Evolutionary conservation across 1,140 invertebrate genomes (phyloP).

Genomic region (Drosophila burlai): DNA sequence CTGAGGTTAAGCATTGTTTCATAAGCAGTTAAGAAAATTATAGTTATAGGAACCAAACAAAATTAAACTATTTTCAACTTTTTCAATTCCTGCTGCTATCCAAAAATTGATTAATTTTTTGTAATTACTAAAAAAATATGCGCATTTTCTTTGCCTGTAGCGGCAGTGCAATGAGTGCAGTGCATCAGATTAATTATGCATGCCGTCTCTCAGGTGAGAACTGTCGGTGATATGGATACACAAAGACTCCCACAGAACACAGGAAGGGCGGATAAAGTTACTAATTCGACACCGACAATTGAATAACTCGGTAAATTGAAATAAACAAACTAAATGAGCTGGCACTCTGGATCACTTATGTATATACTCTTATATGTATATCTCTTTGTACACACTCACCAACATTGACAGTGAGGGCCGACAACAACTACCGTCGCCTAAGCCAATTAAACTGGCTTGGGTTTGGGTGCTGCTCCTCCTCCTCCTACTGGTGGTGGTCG

Average conservation of each 20-base stretch:
- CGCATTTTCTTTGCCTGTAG: not conserved
- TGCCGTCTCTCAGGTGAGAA: conserved; percentile 19
- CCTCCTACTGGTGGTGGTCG: conserved; percentile 1
- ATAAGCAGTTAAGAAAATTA: no score
- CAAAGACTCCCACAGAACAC: conserved; percentile 4
- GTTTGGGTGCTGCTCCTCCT: conserved; percentile 9
- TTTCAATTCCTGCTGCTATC: not conserved
- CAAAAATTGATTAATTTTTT: not conserved
- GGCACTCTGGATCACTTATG: conserved; percentile 13
- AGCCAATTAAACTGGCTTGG: conserved; percentile 41
- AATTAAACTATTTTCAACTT: not conserved
- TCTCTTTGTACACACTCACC: conserved; percentile 21
- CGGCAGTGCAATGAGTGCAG: conserved; percentile 29
- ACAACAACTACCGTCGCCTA: conserved; percentile 30
- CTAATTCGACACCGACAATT: conserved; percentile 38
- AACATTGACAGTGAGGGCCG: conserved; percentile 27
- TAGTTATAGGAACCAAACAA: no score
- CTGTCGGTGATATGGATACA: conserved; percentile 6
- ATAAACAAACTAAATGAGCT: conserved; percentile 46
- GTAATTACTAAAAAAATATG: no score
- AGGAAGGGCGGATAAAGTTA: conserved; percentile 28
- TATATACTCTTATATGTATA: not conserved
- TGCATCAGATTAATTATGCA: conserved; percentile 47
- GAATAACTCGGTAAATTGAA: conserved; percentile 46
- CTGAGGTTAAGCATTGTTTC: not conserved